Evolutionary conservation across 2,113 vertebrate genomes (phyloP).

Genomic region (Forbesichthys agassizii): DNA sequence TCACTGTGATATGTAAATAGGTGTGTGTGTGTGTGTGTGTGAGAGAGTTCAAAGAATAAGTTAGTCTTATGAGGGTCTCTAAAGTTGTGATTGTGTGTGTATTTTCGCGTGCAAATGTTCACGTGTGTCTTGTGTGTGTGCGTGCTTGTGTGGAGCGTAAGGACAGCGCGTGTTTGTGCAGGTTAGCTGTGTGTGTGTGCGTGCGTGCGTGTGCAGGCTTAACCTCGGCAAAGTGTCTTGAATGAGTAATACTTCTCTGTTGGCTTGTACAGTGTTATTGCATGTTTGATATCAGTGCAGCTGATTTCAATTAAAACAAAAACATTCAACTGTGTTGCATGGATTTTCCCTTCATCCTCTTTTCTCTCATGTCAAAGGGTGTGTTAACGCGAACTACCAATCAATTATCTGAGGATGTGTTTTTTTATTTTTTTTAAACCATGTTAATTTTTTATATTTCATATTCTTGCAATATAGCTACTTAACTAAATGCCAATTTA

Average conservation of each 20-base stretch:
- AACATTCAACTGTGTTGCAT: conserved; percentile 69
- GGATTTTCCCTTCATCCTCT: conserved; percentile 61
- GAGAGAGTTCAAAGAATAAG: conserved; percentile 18
- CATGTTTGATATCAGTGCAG: conserved; percentile 95
- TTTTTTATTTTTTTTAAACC: conserved; percentile 37
- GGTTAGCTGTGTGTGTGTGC: conserved; percentile 10
- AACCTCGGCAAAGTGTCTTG: conserved; percentile 83
- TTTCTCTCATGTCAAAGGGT: conserved; percentile 29
- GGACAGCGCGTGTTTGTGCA: not conserved
- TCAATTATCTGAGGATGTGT: conserved; percentile 15
- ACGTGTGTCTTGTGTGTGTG: not conserved
- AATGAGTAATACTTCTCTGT: conserved; percentile 89
- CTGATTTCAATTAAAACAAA: conserved; percentile 84
- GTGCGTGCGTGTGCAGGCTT: conserved; percentile 67
- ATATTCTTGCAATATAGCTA: conserved; percentile 42
- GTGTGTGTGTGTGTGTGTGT: conserved; percentile 64
- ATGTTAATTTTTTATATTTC: conserved; percentile 46
- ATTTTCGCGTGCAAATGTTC: not conserved
- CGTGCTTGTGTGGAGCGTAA: not conserved
- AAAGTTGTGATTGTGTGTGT: not conserved
- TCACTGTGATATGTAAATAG: conserved; percentile 83
- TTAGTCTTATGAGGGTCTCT: not conserved
- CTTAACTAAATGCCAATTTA: conserved; percentile 26
- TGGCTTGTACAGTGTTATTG: conserved; percentile 95
- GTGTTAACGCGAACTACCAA: conserved; percentile 23